These are phyloP conservation scores for Siphlonurus alternatus DNA, from an alignment of 2,888 invertebrate genomes.

Conservation along the genomic window DNA sequence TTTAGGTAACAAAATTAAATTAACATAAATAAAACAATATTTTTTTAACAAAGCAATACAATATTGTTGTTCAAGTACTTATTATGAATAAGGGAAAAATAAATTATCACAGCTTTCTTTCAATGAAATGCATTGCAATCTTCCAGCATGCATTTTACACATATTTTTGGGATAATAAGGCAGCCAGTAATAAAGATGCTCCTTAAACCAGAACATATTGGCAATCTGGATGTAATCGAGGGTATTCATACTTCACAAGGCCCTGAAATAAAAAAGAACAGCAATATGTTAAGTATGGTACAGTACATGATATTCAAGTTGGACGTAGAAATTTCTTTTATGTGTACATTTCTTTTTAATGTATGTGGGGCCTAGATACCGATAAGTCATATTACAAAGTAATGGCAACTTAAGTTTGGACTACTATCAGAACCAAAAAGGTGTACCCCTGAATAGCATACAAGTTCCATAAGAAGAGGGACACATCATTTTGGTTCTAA, in stretches of 20 bases:
- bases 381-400: too few relatives aligned
- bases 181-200: neutral
- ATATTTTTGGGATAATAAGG: neutral
- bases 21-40: neutral
- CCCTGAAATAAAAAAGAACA: neutral
- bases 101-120: neutral
- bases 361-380: too few relatives aligned
- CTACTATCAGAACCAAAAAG: too few relatives aligned
- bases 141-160: neutral
- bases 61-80: too few relatives aligned
- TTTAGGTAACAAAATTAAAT: neutral
- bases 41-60: too few relatives aligned
- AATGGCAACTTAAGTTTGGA: too few relatives aligned
- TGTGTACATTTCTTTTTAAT: too few relatives aligned
- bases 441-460: too few relatives aligned
- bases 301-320: too few relatives aligned
- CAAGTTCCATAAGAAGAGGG: too few relatives aligned
- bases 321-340: too few relatives aligned
- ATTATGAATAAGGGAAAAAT: neutral
- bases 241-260: neutral
- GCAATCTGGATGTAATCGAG: neutral
- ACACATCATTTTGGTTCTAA: too few relatives aligned
- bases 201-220: neutral
- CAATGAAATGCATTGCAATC: neutral
- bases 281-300: neutral